Percentiles rank a stretch among this genome's conserved stretches.
Conservation (phyloP, 2,113 vertebrate species). For the Austrofundulus limnaeus region DNA sequence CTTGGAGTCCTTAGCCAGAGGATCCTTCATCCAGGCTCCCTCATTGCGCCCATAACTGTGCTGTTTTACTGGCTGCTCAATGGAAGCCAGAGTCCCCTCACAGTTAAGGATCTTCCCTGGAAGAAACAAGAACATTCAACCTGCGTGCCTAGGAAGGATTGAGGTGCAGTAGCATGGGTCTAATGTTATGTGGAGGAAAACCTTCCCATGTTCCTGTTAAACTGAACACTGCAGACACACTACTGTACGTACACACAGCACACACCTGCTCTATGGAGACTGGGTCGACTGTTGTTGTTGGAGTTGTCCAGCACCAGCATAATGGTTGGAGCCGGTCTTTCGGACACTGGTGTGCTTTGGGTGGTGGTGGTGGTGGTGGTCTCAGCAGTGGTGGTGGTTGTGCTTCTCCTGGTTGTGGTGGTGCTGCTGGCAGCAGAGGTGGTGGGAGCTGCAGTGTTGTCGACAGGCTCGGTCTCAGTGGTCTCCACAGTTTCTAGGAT, state of each 20-base stretch:
- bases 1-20: constrained; percentile 85
- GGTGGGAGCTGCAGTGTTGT: constrained; percentile 24
- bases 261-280: constrained; percentile 75
- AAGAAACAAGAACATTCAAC: constrained; percentile 29
- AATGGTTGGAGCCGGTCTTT: constrained; percentile 71
- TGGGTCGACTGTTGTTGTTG: constrained; percentile 70
- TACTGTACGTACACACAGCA: background rate
- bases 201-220: constrained; percentile 4
- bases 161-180: background rate
- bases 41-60: constrained; percentile 96
- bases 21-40: constrained; percentile 99
- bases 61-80: constrained; percentile 86
- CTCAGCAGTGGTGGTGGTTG: constrained; percentile 40
- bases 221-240: background rate
- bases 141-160: background rate
- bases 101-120: constrained; percentile 85
- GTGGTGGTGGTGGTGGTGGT: constrained; percentile 48
- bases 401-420: constrained; percentile 26
- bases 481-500: constrained; percentile 54
- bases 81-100: constrained; percentile 88
- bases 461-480: constrained; percentile 13
- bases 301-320: constrained; percentile 72
- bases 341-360: constrained; percentile 15
- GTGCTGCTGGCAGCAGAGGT: constrained; percentile 32
- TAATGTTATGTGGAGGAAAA: no score